Conservation (phyloP, 2,113 vertebrate species). For the Cairina moschata region DNA sequence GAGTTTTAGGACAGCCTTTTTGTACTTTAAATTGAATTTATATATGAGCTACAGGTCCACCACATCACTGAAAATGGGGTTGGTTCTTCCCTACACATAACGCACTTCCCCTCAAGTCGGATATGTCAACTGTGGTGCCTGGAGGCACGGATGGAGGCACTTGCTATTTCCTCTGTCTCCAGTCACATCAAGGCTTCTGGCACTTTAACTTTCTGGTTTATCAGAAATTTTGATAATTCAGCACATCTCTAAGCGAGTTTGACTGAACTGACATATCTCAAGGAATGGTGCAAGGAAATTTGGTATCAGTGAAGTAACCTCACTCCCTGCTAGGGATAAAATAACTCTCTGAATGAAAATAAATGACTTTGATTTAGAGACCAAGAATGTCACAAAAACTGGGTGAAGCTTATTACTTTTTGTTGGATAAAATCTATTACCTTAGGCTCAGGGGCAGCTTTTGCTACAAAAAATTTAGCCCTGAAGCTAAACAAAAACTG, state of each 20-base stretch:
- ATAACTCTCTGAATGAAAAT: neutral
- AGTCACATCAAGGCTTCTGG: neutral
- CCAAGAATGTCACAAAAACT: neutral
- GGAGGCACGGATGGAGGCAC: neutral
- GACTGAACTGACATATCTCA: neutral
- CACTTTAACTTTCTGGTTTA: neutral
- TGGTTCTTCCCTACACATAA: neutral
- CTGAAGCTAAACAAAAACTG: neutral
- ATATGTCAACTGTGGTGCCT: rapidly evolving
- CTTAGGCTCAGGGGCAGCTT: neutral
- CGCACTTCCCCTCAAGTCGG: neutral
- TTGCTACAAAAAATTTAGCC: neutral
- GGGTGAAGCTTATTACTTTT: neutral
- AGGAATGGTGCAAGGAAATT: neutral
- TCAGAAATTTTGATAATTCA: neutral
- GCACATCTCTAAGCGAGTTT: neutral
- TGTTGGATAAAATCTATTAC: neutral
- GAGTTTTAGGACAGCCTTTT: neutral
- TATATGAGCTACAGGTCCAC: neutral
- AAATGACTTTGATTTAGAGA: neutral
- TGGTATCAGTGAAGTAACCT: neutral
- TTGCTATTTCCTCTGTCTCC: neutral
- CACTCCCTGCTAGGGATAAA: neutral
- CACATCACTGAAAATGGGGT: neutral
- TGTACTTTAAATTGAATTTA: rapidly evolving